These are phyloP conservation scores for Drosophila sp. DNA, from an alignment of 1,140 invertebrate species.

Conservation along the genomic window DNA sequence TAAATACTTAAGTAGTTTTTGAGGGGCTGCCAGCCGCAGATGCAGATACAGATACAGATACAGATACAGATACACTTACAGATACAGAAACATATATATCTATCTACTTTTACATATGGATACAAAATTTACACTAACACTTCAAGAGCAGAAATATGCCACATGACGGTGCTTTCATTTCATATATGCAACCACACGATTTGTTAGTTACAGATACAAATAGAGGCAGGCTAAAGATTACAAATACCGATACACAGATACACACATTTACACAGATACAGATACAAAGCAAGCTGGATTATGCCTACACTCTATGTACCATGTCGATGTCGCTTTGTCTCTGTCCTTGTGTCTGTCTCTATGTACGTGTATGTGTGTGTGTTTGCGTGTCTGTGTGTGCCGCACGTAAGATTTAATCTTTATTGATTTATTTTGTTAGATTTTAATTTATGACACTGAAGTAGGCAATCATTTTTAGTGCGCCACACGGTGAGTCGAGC, in stretches of 20 bases:
- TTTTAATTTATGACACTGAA: slow-evolving; percentile 81
- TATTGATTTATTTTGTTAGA: slow-evolving; percentile 84
- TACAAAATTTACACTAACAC: slow-evolving; percentile 19
- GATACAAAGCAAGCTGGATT: slow-evolving; percentile 68
- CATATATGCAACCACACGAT: slow-evolving; percentile 76
- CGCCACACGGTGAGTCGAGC: slow-evolving; percentile 22
- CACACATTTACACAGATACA: slow-evolving; percentile 30
- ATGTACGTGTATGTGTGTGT: slow-evolving; percentile 1
- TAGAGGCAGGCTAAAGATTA: slow-evolving; percentile 62
- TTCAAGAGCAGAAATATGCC: slow-evolving; percentile 32
- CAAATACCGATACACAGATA: slow-evolving; percentile 30
- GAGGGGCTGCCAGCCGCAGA: slow-evolving; percentile 64
- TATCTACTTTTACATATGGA: slow-evolving; percentile 3
- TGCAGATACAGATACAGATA: slow-evolving; percentile 16
- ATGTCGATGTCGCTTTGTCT: slow-evolving; percentile 38
- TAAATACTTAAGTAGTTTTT: slow-evolving; percentile 83
- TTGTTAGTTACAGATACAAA: slow-evolving; percentile 72
- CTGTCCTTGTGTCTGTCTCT: slow-evolving; percentile 13
- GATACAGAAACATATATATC: slow-evolving; percentile 23
- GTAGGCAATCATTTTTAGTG: slow-evolving; percentile 77
- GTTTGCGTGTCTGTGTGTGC: slow-evolving; percentile 45
- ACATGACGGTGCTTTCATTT: slow-evolving; percentile 69
- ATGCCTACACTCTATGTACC: slow-evolving; percentile 55
- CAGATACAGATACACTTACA: slow-evolving; percentile 21
- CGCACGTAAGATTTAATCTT: slow-evolving; percentile 80